These are phyloP conservation scores for Pristionchus pacificus DNA, from an alignment of 1,140 invertebrate genomes.

Conservation along the genomic window DNA sequence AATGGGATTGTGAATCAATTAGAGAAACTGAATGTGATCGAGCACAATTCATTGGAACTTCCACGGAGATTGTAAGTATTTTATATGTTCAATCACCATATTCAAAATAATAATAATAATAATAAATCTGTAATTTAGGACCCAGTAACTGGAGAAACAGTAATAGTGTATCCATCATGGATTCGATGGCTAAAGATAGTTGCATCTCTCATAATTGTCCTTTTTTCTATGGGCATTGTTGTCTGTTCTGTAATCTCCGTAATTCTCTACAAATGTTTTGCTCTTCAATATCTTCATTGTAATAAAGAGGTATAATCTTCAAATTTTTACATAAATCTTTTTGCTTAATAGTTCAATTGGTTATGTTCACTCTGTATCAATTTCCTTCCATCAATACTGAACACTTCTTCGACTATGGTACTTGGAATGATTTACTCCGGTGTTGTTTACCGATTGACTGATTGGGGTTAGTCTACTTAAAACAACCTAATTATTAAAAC, in stretches of 20 bases:
- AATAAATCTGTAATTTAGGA: constrained; percentile 1
- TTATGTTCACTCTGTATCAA: constrained; percentile 17
- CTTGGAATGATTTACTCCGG: constrained; percentile 20
- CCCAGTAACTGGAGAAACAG: constrained; percentile 20
- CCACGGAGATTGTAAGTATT: constrained; percentile 8
- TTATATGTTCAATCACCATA: too few species aligned
- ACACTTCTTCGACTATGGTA: constrained; percentile 30
- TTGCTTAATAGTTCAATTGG: constrained; percentile 16
- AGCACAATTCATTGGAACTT: constrained; percentile 16
- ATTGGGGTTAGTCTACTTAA: constrained; percentile 14
- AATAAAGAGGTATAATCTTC: neutral
- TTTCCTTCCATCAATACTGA: constrained; percentile 22
- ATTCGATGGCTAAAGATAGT: constrained; percentile 11
- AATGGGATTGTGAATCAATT: constrained; percentile 29
- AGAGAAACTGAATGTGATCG: constrained; percentile 25
- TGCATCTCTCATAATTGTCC: constrained; percentile 17
- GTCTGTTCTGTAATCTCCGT: constrained; percentile 17
- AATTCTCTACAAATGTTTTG: constrained; percentile 24
- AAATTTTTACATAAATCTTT: neutral
- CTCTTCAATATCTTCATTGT: constrained; percentile 16
- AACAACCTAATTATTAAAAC: neutral
- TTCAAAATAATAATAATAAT: neutral
- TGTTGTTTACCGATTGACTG: constrained; percentile 11
- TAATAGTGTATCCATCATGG: constrained; percentile 10
- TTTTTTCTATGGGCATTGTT: constrained; percentile 25